Evolutionary conservation across 2,888 invertebrate genomes (phyloP), one percentile per base, ranked within the genome.

Genomic region (Dexiosoma caninum): DNA sequence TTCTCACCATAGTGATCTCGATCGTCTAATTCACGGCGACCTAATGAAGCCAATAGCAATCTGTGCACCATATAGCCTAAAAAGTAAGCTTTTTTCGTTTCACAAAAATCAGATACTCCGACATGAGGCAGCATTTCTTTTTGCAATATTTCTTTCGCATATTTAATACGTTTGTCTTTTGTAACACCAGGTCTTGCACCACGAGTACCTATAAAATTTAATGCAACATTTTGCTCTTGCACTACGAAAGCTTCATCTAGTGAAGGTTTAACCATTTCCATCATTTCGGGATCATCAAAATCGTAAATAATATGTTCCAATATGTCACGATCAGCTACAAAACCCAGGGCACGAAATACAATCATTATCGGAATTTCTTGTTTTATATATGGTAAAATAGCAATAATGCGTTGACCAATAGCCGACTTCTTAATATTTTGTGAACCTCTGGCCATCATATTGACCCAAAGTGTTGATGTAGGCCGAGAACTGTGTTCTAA

Each of bases 201-300:
- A 90, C 99, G 94, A 9, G 98, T 95, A 83, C 99, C 99, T 86
- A 99, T 99, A 86, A 99, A 99, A 91, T 98, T 99, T 16, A 99
- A 91, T 0, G 99, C 99, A 3, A 99, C 98, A 91, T 96, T 98
- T 90, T 99, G 99, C 89, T 99, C 99, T 91, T 99, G 99, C 84
- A 99, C 98, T 0, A 99, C 99, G 91, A 99, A 99, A 49, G 99
- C 99, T 91, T 99, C 99, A 91, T 99, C 99, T 72, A 99, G 91
- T 0, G 99, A 99, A 0, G 99, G 99, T 90, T 99, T 99, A 0
- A 98, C 98, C 98, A 99, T 99, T 93, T 99, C 99, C 99, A 99
- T 99, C 98, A 99, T 99, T 92, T 99, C 99, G 7, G 98, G 99
- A 91, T 99, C 99, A 90, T 99, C 98, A 91, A 99, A 99, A 89